Percentiles rank a stretch among this genome's conserved stretches.
Evolutionary conservation across 92 coral and sea anemone species (phyloP).

Genomic region (Diadumene lineata): DNA sequence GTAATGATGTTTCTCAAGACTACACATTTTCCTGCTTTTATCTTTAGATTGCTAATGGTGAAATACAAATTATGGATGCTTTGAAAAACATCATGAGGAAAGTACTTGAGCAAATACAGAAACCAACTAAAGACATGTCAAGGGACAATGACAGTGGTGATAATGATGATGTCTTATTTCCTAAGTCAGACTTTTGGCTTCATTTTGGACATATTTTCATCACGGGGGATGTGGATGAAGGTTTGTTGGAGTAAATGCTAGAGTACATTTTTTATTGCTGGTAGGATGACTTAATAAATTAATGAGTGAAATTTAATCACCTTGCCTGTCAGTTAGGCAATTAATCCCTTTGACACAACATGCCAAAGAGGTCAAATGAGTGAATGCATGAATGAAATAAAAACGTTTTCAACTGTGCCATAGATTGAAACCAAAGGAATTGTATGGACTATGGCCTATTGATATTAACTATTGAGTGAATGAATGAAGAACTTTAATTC

Average conservation of each 20-base stretch:
- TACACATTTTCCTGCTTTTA: background rate
- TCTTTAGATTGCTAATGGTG: background rate
- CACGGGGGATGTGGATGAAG: constrained; percentile 24
- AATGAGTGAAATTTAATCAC: background rate
- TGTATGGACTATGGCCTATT: too few relatives aligned
- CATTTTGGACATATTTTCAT: constrained; percentile 32
- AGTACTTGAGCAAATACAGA: constrained; percentile 6
- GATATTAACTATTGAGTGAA: too few relatives aligned
- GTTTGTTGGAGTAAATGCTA: background rate
- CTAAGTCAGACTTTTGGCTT: constrained; percentile 24
- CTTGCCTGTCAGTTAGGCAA: too few relatives aligned
- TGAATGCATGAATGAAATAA: too few relatives aligned
- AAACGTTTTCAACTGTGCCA: too few relatives aligned
- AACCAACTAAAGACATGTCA: too few relatives aligned
- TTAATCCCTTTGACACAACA: too few relatives aligned
- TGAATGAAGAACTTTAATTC: too few relatives aligned
- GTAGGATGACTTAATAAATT: background rate
- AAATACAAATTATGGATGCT: background rate
- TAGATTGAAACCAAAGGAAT: too few relatives aligned
- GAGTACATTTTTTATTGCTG: background rate
- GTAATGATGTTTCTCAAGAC: background rate
- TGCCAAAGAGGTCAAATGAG: too few relatives aligned
- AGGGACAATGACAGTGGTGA: too few relatives aligned
- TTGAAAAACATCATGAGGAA: background rate
- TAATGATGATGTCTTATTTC: background rate